These are phyloP conservation scores for Perizoma flavofasciatum DNA, from an alignment of 2,888 invertebrate species.

Conservation along the genomic window DNA sequence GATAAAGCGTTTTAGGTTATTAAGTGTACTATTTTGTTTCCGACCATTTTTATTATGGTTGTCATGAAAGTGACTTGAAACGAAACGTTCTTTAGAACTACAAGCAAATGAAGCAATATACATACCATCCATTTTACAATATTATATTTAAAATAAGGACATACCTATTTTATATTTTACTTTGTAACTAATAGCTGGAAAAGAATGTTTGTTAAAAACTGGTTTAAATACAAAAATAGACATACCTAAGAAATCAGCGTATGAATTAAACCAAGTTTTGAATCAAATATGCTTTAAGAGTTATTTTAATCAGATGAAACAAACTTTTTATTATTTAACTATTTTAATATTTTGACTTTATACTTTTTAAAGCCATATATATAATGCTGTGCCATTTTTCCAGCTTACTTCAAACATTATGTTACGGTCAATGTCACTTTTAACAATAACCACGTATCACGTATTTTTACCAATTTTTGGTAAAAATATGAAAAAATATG, in stretches of 20 bases:
- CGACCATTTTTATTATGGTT: conserved; percentile 27
- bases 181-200: too few species aligned
- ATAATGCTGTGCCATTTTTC: conserved; percentile 1
- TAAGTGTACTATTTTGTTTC: conserved; percentile 34
- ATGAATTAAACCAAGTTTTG: too few species aligned
- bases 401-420: conserved; percentile 3
- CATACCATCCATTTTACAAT: conserved; percentile 16
- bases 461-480: too few species aligned
- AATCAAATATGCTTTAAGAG: not conserved
- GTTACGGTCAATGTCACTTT: conserved; percentile 18
- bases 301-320: not conserved
- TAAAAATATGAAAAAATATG: too few species aligned
- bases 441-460: conserved; percentile 7
- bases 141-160: too few species aligned
- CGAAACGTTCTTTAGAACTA: not conserved
- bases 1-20: conserved; percentile 17
- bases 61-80: conserved; percentile 39
- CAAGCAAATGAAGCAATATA: conserved; percentile 19
- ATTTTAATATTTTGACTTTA: not conserved
- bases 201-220: not conserved
- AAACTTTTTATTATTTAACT: not conserved
- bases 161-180: too few species aligned
- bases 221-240: too few species aligned
- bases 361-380: not conserved
- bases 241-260: too few species aligned